Evolutionary conservation across 2,113 vertebrate genomes (phyloP).

Genomic region (Oreochromis niloticus): DNA sequence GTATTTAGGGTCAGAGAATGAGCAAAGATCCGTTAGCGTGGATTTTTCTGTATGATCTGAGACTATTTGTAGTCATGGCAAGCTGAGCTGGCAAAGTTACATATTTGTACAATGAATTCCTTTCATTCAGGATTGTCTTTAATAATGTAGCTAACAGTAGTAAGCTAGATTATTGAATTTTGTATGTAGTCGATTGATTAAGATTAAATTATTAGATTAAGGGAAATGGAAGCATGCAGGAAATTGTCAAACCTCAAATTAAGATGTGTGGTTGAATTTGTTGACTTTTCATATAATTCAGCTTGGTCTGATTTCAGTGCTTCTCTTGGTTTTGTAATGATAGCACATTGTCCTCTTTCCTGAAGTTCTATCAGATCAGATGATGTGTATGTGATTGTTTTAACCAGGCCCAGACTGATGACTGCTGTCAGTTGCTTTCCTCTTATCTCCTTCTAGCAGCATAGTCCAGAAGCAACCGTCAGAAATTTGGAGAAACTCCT

Average conservation of each 20-base stretch:
- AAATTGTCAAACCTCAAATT: neutral
- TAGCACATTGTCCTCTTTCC: neutral
- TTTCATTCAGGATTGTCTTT: neutral
- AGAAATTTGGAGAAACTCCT: conserved; percentile 4
- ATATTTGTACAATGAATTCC: neutral
- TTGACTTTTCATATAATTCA: neutral
- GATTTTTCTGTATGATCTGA: neutral
- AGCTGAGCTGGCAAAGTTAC: neutral
- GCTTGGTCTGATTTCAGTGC: neutral
- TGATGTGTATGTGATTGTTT: neutral
- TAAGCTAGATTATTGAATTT: neutral
- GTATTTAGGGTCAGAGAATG: neutral
- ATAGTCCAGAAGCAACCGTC: neutral
- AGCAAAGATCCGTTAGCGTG: neutral
- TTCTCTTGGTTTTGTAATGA: neutral
- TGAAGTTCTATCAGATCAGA: neutral
- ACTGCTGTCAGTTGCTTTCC: neutral
- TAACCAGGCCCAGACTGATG: neutral
- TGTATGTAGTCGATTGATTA: neutral
- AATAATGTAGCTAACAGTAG: neutral
- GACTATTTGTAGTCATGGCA: conserved; percentile 8
- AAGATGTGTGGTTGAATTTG: neutral
- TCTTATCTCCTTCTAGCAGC: conserved; percentile 9
- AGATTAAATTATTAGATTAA: neutral
- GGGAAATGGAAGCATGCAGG: neutral